Evolutionary conservation across 1,140 invertebrate genomes (phyloP).

Genomic region (Ceratoteleas bidentatus): DNA sequence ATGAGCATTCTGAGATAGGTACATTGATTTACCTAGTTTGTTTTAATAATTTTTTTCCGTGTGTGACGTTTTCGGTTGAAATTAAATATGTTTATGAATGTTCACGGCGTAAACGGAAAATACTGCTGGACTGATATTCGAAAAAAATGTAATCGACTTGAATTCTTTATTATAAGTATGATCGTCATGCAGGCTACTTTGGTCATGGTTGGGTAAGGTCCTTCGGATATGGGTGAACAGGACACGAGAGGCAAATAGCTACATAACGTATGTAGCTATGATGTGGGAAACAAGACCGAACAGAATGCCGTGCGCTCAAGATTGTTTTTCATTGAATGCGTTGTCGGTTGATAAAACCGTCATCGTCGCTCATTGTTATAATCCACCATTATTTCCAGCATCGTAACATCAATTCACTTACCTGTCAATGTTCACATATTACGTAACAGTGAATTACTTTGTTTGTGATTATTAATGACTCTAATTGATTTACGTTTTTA

Average conservation of each 20-base stretch:
- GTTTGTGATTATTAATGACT: slow-evolving; percentile 27
- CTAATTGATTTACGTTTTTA: slow-evolving; percentile 30
- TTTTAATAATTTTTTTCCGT: no score
- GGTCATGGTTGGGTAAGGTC: slow-evolving; percentile 79
- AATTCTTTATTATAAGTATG: slow-evolving; percentile 48
- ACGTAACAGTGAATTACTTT: slow-evolving; percentile 31
- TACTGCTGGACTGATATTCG: no score
- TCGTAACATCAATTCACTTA: slow-evolving; percentile 57
- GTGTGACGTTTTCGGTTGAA: no score
- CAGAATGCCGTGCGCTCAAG: slow-evolving; percentile 63
- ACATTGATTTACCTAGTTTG: no score
- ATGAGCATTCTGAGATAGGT: no score
- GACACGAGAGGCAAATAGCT: slow-evolving; percentile 71
- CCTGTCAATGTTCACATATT: slow-evolving; percentile 32
- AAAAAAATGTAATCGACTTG: slow-evolving; percentile 44
- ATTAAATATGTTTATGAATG: no score
- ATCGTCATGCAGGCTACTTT: slow-evolving; percentile 66
- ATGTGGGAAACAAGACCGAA: slow-evolving; percentile 75
- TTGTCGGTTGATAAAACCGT: slow-evolving; percentile 63
- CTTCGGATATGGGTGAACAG: slow-evolving; percentile 80
- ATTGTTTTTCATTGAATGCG: slow-evolving; percentile 63
- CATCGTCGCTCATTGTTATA: slow-evolving; percentile 61
- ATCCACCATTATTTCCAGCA: slow-evolving; percentile 60
- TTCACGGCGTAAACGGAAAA: no score
- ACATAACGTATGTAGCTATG: slow-evolving; percentile 66